Evolutionary conservation across 2,888 invertebrate genomes (phyloP).

Genomic region (Drosophila helvetica): DNA sequence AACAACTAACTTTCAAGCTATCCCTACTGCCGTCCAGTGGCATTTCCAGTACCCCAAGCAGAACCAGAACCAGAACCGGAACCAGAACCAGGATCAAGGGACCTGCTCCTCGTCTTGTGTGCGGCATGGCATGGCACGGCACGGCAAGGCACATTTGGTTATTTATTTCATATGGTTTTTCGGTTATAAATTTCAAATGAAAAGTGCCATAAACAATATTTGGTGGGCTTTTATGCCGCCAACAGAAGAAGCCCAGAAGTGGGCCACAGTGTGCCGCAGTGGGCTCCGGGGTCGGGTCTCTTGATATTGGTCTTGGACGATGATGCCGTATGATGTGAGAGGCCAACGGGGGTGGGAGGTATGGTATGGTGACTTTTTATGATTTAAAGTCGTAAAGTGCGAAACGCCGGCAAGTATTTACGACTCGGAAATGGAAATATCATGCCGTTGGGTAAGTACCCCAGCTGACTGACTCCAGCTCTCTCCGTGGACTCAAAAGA

Average conservation of each 20-base stretch:
- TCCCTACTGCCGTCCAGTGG: background rate
- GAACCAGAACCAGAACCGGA: no score
- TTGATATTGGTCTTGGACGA: no score
- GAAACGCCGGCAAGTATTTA: slow-evolving; percentile 68
- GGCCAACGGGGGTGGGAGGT: background rate
- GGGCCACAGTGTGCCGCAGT: background rate
- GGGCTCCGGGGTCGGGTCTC: no score
- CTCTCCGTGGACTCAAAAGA: slow-evolving; percentile 7
- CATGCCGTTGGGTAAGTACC: slow-evolving; percentile 60
- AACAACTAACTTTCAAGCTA: background rate
- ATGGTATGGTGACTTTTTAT: slow-evolving; percentile 56
- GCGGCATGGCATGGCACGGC: slow-evolving; percentile 12
- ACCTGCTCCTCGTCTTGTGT: slow-evolving; percentile 12
- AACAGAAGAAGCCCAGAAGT: slow-evolving; percentile 36
- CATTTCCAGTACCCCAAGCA: background rate
- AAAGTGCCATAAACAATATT: slow-evolving; percentile 77
- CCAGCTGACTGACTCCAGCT: slow-evolving; percentile 31
- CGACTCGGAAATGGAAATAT: slow-evolving; percentile 67
- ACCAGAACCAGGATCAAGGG: background rate
- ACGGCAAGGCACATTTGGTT: slow-evolving; percentile 44
- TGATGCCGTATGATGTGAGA: no score
- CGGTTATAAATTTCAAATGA: slow-evolving; percentile 71
- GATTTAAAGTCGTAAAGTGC: slow-evolving; percentile 76
- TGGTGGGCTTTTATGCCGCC: slow-evolving; percentile 61
- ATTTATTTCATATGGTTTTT: slow-evolving; percentile 63